phyloP scores from a whole-genome alignment of 2,888 invertebrate genomes.

The Dicyrtomina minuta region DNA sequence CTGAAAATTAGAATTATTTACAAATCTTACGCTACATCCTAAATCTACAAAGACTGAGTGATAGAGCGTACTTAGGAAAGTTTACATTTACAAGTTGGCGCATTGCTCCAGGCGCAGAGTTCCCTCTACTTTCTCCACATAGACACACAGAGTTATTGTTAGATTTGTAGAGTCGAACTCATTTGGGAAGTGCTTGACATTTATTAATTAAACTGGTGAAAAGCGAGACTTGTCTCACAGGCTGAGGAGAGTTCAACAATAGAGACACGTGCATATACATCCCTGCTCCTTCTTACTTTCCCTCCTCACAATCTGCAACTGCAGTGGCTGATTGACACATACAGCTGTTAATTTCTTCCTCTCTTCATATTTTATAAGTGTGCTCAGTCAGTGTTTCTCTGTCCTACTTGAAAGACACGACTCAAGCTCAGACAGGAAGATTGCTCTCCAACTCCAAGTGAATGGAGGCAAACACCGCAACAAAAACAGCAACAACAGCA shows the following conservation, averaged over 20 bases:
- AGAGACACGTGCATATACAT: constrained; percentile 1
- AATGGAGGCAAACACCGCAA: too few species aligned
- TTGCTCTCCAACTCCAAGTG: too few species aligned
- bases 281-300: background rate
- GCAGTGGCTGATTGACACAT: too few species aligned
- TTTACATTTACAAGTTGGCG: constrained; percentile 17
- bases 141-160: background rate
- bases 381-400: too few species aligned
- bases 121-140: background rate
- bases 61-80: background rate
- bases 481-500: too few species aligned
- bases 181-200: constrained; percentile 20
- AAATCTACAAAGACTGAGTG: too few species aligned
- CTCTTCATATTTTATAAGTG: too few species aligned
- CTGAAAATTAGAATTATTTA: too few species aligned
- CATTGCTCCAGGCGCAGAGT: constrained; percentile 19
- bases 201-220: constrained; percentile 29
- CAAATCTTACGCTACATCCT: too few species aligned
- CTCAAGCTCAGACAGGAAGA: too few species aligned
- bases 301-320: background rate
- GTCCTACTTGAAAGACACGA: too few species aligned
- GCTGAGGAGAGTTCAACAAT: background rate
- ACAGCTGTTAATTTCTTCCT: too few species aligned
- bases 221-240: background rate
- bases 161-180: background rate